Percentiles rank a stretch among this genome's conserved stretches.
These are phyloP conservation scores for Rhagoletis zephyria DNA, from an alignment of 1,140 invertebrate species.

Conservation along the genomic window DNA sequence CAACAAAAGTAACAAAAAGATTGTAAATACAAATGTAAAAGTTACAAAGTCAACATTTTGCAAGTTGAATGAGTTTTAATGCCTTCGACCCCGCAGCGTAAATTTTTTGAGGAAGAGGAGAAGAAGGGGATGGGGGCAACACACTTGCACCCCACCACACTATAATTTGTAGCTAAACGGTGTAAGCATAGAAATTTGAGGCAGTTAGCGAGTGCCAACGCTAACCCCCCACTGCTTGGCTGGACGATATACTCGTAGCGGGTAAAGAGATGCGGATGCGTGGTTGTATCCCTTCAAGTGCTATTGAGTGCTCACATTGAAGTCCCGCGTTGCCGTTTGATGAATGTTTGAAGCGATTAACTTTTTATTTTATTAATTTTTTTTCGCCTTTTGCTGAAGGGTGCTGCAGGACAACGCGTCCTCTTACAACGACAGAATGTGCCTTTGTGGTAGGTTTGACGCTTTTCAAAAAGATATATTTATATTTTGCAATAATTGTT, in stretches of 20 bases:
- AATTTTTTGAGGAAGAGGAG: not conserved
- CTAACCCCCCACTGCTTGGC: not conserved
- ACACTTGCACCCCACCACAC: not conserved
- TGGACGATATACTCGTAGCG: not conserved
- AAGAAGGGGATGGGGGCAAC: not conserved
- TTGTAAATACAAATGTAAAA: slow-evolving; percentile 48
- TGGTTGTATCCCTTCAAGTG: not conserved
- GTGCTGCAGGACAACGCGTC: not conserved
- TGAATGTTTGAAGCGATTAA: slow-evolving; percentile 30
- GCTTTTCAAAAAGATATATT: not conserved
- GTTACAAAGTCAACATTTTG: slow-evolving; percentile 52
- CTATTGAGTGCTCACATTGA: slow-evolving; percentile 39
- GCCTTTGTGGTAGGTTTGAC: not conserved
- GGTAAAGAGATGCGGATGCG: not conserved
- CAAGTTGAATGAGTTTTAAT: slow-evolving; percentile 52
- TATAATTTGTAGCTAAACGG: slow-evolving; percentile 36
- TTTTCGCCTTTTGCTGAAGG: not conserved
- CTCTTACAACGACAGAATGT: not conserved
- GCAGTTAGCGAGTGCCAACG: slow-evolving; percentile 15
- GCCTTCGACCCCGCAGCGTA: not conserved
- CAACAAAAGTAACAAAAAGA: not conserved
- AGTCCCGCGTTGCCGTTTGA: slow-evolving; percentile 16
- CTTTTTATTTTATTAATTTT: slow-evolving; percentile 41
- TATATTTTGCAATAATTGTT: slow-evolving; percentile 33
- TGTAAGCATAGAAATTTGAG: not conserved